Evolutionary conservation across 2,888 invertebrate species (phyloP).

Genomic region (Apocheima hispidaria): DNA sequence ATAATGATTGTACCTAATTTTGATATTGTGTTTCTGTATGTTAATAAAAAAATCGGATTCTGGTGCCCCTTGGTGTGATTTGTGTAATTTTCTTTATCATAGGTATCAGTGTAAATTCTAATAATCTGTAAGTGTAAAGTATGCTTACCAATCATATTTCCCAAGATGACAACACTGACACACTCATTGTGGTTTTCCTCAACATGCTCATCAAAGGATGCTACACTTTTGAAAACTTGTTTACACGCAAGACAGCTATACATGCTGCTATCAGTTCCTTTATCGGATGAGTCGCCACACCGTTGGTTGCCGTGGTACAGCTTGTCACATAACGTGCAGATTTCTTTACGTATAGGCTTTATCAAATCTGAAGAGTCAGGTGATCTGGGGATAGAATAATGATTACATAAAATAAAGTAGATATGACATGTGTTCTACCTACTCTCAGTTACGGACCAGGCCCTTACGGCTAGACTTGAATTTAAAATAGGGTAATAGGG

Average conservation of each 20-base stretch:
- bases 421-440: too few species aligned
- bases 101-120: too few species aligned
- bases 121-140: too few species aligned
- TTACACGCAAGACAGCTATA: slow-evolving; percentile 61
- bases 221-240: slow-evolving; percentile 50
- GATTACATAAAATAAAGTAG: not conserved
- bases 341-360: slow-evolving; percentile 59
- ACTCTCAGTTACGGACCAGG: too few species aligned
- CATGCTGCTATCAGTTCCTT: not conserved
- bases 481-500: too few species aligned
- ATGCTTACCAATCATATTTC: slow-evolving; percentile 47
- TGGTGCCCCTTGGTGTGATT: too few species aligned
- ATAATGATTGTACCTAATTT: too few species aligned
- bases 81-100: too few species aligned
- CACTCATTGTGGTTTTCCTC: slow-evolving; percentile 54
- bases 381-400: slow-evolving; percentile 50
- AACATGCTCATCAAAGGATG: slow-evolving; percentile 62
- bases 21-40: too few species aligned
- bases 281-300: not conserved
- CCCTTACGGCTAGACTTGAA: too few species aligned
- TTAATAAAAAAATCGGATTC: too few species aligned
- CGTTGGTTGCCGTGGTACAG: slow-evolving; percentile 32
- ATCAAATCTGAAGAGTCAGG: slow-evolving; percentile 53
- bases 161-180: slow-evolving; percentile 63
- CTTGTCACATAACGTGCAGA: slow-evolving; percentile 51